Evolutionary conservation across 2,797 vertebrate genomes (phyloP).

Genomic region (Merluccius polli): DNA sequence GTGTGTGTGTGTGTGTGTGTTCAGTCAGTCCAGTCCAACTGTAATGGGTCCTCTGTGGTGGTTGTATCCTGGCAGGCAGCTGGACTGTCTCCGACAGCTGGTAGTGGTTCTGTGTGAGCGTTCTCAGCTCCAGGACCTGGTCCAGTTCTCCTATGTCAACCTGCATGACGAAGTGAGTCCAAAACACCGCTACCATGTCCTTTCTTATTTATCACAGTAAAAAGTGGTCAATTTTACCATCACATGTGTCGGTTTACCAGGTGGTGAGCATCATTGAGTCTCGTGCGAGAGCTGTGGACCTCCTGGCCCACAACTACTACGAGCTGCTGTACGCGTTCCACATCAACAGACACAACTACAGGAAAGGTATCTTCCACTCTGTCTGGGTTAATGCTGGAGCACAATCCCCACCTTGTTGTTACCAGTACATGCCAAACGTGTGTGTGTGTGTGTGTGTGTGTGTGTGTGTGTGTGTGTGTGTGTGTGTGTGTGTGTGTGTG

Average conservation of each 20-base stretch:
- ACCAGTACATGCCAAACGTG: neutral
- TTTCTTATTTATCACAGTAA: neutral
- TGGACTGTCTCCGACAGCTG: conserved; percentile 93
- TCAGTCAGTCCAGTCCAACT: too few species aligned
- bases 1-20: neutral
- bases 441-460: neutral
- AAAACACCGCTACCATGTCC: neutral
- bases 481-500: neutral
- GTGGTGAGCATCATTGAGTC: conserved; percentile 94
- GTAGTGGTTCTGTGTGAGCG: conserved; percentile 94
- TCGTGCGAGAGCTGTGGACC: conserved; percentile 85
- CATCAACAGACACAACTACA: conserved; percentile 91
- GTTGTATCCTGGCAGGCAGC: conserved; percentile 71
- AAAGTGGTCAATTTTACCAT: neutral
- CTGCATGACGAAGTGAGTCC: conserved; percentile 86
- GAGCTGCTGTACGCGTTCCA: conserved; percentile 96
- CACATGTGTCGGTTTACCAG: conserved; percentile 53
- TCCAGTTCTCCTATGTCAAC: conserved; percentile 90
- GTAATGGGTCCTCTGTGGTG: neutral
- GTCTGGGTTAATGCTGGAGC: too few species aligned
- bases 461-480: conserved; percentile 2
- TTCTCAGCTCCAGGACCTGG: conserved; percentile 88
- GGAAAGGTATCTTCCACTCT: conserved; percentile 77
- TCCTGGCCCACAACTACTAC: conserved; percentile 93
- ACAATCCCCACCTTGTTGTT: neutral